Evolutionary conservation across 2,113 vertebrate genomes (phyloP).

Genomic region (Acinonyx jubatus): DNA sequence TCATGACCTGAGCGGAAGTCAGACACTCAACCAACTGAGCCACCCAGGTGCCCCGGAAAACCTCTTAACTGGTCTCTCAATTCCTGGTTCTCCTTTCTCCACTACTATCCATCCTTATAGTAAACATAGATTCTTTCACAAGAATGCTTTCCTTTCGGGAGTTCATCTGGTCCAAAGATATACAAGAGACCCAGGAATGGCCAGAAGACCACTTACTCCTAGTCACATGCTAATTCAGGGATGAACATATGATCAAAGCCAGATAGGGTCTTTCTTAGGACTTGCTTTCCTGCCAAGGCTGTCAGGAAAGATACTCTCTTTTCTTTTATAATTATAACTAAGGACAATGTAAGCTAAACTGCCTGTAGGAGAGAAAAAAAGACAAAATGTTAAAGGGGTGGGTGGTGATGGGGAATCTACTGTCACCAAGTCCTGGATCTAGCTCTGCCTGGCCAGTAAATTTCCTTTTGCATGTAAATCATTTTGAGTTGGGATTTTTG

Average conservation of each 20-base stretch:
- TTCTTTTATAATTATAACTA: neutral
- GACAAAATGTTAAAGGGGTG: neutral
- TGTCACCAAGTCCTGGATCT: constrained; percentile 12
- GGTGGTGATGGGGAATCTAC: neutral
- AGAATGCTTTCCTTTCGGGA: neutral
- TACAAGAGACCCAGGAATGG: neutral
- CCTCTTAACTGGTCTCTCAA: neutral
- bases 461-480: neutral
- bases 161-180: neutral
- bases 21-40: too few species aligned
- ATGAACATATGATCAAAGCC: neutral
- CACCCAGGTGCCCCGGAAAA: neutral
- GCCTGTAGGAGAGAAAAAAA: neutral
- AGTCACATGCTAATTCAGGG: neutral
- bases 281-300: neutral
- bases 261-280: neutral
- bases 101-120: neutral
- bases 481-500: constrained; percentile 31
- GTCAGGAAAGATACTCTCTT: neutral
- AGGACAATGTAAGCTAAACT: neutral
- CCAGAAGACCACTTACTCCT: neutral
- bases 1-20: too few species aligned
- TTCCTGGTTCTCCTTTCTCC: neutral
- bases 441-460: neutral
- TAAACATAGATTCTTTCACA: neutral